A percentile compares a stretch with the other conserved stretches of the same genome.
These are phyloP conservation scores for Sebastes oblongus DNA, from an alignment of 2,797 vertebrate species.

Conservation along the genomic window DNA sequence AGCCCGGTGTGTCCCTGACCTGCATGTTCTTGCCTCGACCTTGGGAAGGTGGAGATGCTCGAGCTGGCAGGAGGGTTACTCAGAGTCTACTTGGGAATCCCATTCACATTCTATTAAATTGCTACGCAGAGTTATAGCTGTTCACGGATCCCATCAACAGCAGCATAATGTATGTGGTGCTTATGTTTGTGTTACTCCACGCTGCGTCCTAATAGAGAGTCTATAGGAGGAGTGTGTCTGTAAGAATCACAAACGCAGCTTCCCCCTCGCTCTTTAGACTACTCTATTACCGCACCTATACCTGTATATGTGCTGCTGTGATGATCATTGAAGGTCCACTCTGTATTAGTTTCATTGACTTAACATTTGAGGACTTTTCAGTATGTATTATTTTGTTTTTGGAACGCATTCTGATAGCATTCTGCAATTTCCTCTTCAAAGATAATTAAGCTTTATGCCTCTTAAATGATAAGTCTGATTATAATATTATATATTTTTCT, in stretches of 20 bases:
- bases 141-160: constrained; percentile 36
- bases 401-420: background rate
- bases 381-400: background rate
- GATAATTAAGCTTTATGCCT: background rate
- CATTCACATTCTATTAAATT: constrained; percentile 31
- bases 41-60: constrained; percentile 35
- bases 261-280: background rate
- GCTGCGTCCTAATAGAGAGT: background rate
- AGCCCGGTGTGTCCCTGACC: constrained; percentile 60
- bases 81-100: constrained; percentile 14
- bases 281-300: background rate
- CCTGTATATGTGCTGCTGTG: background rate
- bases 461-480: background rate
- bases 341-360: background rate
- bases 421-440: background rate
- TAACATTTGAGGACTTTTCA: background rate
- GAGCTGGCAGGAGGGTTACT: constrained; percentile 31
- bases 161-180: constrained; percentile 12
- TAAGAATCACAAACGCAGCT: background rate
- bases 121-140: constrained; percentile 23
- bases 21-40: constrained; percentile 60
- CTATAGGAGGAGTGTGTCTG: background rate
- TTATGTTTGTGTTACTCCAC: constrained; percentile 4
- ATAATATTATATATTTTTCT: background rate
- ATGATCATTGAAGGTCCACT: background rate